Conservation (phyloP, 2,888 invertebrate genomes). For the Pheosia gnoma region DNA sequence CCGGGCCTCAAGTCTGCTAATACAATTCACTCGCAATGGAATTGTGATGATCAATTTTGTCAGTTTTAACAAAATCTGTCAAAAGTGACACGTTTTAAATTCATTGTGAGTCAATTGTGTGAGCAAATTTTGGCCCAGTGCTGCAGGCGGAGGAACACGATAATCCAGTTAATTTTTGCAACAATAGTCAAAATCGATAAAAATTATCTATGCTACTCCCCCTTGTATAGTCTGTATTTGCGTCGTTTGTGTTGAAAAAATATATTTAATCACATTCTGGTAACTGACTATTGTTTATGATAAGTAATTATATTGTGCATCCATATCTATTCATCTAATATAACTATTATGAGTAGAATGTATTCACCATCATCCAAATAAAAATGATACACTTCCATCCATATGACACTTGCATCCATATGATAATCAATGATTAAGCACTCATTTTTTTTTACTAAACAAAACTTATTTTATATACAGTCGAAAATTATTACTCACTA, state of each 20-base stretch:
- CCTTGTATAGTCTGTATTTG: constrained; percentile 32
- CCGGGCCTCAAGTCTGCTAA: no score
- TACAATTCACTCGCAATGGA: no score
- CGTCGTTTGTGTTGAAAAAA: constrained; percentile 68
- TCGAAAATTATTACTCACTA: constrained; percentile 80
- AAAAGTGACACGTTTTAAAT: no score
- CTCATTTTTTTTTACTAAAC: constrained; percentile 66
- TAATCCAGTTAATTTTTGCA: background rate
- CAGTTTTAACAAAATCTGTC: no score
- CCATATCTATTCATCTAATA: constrained; percentile 57
- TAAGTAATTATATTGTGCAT: constrained; percentile 53
- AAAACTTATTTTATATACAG: constrained; percentile 79
- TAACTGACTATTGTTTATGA: constrained; percentile 77
- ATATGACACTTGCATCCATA: constrained; percentile 43
- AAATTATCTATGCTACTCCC: constrained; percentile 10
- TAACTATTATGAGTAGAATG: constrained; percentile 52
- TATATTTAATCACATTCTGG: constrained; percentile 76
- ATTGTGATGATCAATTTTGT: no score
- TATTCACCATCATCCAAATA: constrained; percentile 53
- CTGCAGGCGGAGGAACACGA: constrained; percentile 35
- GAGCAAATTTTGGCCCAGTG: constrained; percentile 29
- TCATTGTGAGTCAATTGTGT: no score
- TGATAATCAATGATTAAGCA: constrained; percentile 63
- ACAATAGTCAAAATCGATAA: background rate
- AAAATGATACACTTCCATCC: constrained; percentile 46